Base-by-base conservation (phyloP, 2,888 invertebrate genomes). In the Drosophila prostipennis region DNA sequence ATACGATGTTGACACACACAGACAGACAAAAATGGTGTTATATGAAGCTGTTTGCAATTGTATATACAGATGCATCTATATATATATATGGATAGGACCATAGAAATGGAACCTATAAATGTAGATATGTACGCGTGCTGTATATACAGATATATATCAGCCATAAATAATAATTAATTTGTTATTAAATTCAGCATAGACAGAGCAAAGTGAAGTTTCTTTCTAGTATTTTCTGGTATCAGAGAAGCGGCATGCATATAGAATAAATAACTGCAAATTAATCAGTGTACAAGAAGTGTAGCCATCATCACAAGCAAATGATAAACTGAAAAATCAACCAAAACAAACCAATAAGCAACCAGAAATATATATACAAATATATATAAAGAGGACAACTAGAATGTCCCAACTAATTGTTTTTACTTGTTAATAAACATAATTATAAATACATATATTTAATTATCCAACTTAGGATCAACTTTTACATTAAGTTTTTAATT, bases 401-500 rank as follows among this genome's bases (percentile, higher is more conserved):
- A 60, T 60, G 57, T 60, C 58, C 45, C 58, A 57, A 60, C 60
- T 60, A 57, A 60, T 57, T 57, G 57, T 60, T 60, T 60, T 60
- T 60, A 61, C 46, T 58, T 61, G 61, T 61, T 65, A 65, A 56
- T 64, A 48, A 36, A 67, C 57, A 54, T 36, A 48, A 39, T 49
- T 49, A 68, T 54, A 46, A 46, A 56, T 65, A 68, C 65, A 36
- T 40, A 68, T 65, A 36, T 40, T 57, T 60, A 56, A 61, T 40
- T 53, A 61, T 59, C 58, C 48, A 40, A 19, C 40, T 46, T 57
- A 69, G 68, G 72, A 78, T 58, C 61, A 72, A 76, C 63, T 71
- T 78, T 72, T 77, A 78, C 65, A 74, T 75, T 77, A 83, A 80
- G 83, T 83, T 80, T 78, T 83, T 80, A 82, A 82, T 78, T 82